Base-by-base conservation (phyloP, 2,113 vertebrate genomes). In the Epinephelus moara region DNA sequence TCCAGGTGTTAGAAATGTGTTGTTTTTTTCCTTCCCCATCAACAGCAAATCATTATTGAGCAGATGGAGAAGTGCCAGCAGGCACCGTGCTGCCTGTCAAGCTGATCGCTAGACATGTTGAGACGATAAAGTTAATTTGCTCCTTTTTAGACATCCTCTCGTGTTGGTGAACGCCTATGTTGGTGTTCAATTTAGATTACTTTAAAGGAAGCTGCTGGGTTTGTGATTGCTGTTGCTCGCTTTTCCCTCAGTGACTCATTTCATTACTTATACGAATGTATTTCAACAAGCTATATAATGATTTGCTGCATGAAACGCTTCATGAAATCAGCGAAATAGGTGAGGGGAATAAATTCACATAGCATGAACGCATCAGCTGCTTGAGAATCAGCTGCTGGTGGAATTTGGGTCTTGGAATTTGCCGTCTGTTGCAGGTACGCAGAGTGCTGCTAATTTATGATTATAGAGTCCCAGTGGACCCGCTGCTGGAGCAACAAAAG, bases 1-100 rank as follows among this genome's bases (percentile, higher is more conserved):
- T 82, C 87, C 87, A 91, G 91, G 92, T 93, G 89, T 85, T 89
- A 3, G 42, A 62, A 84, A 63, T 47, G 55, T 81, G 70, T 82
- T 84, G 50, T 78, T 82, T 79, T 53, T 53, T 6, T 25, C 23
- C 21, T 78, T 56, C 10, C 78, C 49, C 69, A 70, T 87, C 40
- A 68, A 87, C 77, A 82, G 75, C 71, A 88, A 90, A 88, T 84
- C 75, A 79, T 82, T 85, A 88, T 53, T 42, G 85, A 86, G 78
- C 86, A 88, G 84, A 92, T 92, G 92, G 77, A 86, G 74, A 4
- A 1, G 75, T 55, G 88, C 84, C 89, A 90, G 84, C 64, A 61
- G 69, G 86, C 67, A 1, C 72, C 33, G 14, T 21, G 15, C 88
- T 72, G 63, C 80, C 85, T 88, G 84, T 90, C 89, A 85, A 70